Conservation (phyloP, 2,888 invertebrate genomes). For the Loripinus fragilis region DNA sequence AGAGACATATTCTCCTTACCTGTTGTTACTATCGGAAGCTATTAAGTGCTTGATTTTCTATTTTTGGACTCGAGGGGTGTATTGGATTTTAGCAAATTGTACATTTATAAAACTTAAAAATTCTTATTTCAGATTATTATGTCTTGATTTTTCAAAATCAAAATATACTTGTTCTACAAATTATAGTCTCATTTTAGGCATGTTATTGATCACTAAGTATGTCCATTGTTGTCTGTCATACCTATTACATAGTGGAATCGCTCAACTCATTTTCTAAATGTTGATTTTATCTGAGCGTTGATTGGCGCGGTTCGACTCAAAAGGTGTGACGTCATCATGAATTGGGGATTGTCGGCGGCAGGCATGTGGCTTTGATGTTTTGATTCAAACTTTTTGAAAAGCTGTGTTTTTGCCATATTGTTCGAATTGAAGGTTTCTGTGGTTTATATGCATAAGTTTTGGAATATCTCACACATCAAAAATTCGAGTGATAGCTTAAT, state of each 20-base stretch:
- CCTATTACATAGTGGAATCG: constrained; percentile 57
- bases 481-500: neutral
- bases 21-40: constrained; percentile 71
- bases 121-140: too few relatives aligned
- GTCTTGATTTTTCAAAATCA: too few relatives aligned
- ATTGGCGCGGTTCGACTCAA: constrained; percentile 80
- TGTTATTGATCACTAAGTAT: too few relatives aligned
- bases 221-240: too few relatives aligned
- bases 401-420: constrained; percentile 41
- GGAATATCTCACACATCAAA: neutral
- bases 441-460: constrained; percentile 2
- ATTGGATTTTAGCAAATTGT: too few relatives aligned
- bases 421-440: constrained; percentile 17
- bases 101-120: too few relatives aligned
- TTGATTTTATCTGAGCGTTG: constrained; percentile 77
- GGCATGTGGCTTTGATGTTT: constrained; percentile 80
- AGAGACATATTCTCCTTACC: constrained; percentile 73
- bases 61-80: constrained; percentile 21
- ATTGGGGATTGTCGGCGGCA: constrained; percentile 78
- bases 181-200: too few relatives aligned
- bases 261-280: constrained; percentile 76
- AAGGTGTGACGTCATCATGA: constrained; percentile 79
- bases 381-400: constrained; percentile 75
- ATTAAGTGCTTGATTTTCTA: constrained; percentile 49
- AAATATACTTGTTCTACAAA: too few relatives aligned